phyloP scores from a whole-genome alignment of 1,140 invertebrate species.

The Drosophila persimilis region DNA sequence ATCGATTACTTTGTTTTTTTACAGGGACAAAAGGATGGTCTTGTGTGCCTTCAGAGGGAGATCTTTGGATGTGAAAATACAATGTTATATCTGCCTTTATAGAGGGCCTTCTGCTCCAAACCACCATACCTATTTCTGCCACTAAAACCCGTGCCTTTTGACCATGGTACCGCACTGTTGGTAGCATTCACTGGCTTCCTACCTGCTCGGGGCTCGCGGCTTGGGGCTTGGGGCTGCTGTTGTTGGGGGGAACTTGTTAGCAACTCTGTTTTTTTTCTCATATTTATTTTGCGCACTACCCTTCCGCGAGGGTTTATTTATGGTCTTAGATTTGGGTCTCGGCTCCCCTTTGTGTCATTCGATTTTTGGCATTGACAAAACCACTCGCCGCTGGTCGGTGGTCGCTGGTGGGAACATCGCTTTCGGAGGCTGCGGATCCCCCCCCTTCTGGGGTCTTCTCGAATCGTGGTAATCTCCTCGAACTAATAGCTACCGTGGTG shows the following conservation, averaged over 20 bases:
- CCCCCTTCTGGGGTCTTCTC: conserved; percentile 8
- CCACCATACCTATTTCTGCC: too few relatives aligned
- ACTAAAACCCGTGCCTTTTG: too few relatives aligned
- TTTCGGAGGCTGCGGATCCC: conserved; percentile 23
- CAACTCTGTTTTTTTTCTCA: conserved; percentile 56
- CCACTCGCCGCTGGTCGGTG: conserved; percentile 10
- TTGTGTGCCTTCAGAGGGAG: too few relatives aligned
- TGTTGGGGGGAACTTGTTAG: conserved; percentile 74
- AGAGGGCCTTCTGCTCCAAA: too few relatives aligned
- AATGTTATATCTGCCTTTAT: too few relatives aligned
- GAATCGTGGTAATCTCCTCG: conserved; percentile 56
- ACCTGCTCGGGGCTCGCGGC: conserved; percentile 54
- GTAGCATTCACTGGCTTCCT: conserved; percentile 34
- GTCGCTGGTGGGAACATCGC: conserved; percentile 68
- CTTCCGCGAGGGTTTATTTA: conserved; percentile 62
- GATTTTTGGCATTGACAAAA: conserved; percentile 66
- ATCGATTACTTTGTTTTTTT: too few relatives aligned
- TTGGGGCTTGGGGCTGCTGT: conserved; percentile 43
- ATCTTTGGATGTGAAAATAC: too few relatives aligned
- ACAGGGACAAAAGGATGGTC: too few relatives aligned
- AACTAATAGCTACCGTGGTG: conserved; percentile 76
- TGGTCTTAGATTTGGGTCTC: conserved; percentile 74
- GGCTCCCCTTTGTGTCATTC: conserved; percentile 51
- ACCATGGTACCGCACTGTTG: too few relatives aligned
- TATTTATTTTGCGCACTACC: conserved; percentile 57